Conservation (phyloP, 92 coral and sea anemone species). For the Chrysogorgia sp. region DNA sequence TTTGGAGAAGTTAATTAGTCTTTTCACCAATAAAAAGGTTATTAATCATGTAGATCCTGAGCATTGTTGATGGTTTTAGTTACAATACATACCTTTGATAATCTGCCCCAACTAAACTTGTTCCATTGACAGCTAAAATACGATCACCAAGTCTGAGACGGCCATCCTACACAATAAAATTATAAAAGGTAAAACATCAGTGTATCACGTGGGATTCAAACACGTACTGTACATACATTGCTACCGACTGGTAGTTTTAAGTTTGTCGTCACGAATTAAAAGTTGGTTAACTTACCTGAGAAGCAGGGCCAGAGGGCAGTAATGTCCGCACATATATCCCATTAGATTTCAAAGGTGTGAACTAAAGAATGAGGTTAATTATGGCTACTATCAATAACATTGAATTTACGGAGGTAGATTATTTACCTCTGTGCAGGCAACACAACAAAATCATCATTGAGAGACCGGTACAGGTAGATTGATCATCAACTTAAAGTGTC, state of each 20-base stretch:
- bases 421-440: no score
- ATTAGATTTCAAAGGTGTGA: conserved; percentile 89
- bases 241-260: background rate
- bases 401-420: background rate
- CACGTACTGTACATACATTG: background rate
- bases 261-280: background rate
- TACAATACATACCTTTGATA: conserved; percentile 77
- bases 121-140: conserved; percentile 97
- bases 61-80: background rate
- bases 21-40: background rate
- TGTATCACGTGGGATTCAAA: background rate
- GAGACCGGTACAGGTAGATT: no score
- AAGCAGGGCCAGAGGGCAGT: conserved; percentile 87
- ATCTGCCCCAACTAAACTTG: conserved; percentile 98
- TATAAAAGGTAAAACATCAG: background rate
- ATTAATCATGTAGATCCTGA: background rate
- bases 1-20: no score
- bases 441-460: no score
- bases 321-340: conserved; percentile 95
- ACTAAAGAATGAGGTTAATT: conserved; percentile 72
- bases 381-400: background rate
- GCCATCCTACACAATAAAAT: conserved; percentile 73
- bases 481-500: no score
- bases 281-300: conserved; percentile 64
- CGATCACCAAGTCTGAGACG: conserved; percentile 97